These are phyloP conservation scores for Molanna angustata DNA, from an alignment of 2,888 invertebrate species.

Conservation along the genomic window DNA sequence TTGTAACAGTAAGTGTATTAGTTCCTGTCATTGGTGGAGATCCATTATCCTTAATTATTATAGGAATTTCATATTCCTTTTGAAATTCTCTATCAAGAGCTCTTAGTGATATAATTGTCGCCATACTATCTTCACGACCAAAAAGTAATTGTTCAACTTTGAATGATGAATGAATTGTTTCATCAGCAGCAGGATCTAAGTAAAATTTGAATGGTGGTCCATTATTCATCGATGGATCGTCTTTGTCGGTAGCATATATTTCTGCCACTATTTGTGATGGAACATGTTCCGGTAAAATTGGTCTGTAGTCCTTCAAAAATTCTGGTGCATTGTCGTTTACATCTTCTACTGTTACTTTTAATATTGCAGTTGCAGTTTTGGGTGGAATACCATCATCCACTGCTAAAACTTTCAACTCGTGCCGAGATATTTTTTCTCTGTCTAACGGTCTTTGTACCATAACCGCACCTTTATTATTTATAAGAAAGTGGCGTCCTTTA, in stretches of 20 bases:
- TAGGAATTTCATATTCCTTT: conserved; percentile 56
- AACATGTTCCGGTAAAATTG: conserved; percentile 51
- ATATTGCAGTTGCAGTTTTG: conserved; percentile 70
- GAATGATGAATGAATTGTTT: conserved; percentile 49
- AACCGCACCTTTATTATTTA: conserved; percentile 72
- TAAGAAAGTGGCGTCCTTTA: conserved; percentile 69
- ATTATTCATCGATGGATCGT: conserved; percentile 46
- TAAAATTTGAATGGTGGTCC: conserved; percentile 54
- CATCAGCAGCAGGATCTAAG: conserved; percentile 47
- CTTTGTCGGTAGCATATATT: conserved; percentile 46
- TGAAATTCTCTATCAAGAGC: conserved; percentile 54
- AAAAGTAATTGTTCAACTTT: conserved; percentile 52
- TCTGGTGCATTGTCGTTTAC: conserved; percentile 50
- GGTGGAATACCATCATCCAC: conserved; percentile 73
- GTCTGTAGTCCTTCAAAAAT: conserved; percentile 45
- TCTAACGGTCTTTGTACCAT: conserved; percentile 71
- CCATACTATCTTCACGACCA: conserved; percentile 54
- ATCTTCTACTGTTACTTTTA: conserved; percentile 71
- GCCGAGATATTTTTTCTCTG: conserved; percentile 71
- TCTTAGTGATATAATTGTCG: conserved; percentile 50
- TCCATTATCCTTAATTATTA: conserved; percentile 58
- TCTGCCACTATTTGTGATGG: conserved; percentile 47
- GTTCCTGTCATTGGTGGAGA: conserved; percentile 52
- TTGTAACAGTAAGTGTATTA: conserved; percentile 54
- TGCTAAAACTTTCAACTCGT: conserved; percentile 76